Evolutionary conservation across 2,888 invertebrate genomes (phyloP).

Genomic region (Lingula anatina): DNA sequence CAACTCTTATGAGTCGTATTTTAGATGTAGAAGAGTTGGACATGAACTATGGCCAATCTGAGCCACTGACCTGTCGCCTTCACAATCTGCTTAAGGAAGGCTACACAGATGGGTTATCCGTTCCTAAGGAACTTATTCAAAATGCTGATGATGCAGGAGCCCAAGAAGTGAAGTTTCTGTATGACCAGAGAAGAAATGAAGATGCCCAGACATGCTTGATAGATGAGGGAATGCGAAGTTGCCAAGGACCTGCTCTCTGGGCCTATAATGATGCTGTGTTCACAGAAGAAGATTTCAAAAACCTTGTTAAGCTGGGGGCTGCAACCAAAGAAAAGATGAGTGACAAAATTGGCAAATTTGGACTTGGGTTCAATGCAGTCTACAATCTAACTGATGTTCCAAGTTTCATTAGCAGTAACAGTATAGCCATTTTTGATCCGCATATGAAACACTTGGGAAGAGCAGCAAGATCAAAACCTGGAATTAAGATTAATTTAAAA

Average conservation of each 20-base stretch:
- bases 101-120: conserved; percentile 36
- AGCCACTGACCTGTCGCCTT: conserved; percentile 30
- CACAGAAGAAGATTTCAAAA: conserved; percentile 38
- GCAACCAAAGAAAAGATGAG: conserved; percentile 34
- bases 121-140: conserved; percentile 39
- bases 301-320: conserved; percentile 39
- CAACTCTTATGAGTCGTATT: conserved; percentile 25
- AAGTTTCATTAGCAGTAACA: conserved; percentile 11
- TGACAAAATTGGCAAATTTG: conserved; percentile 43
- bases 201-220: conserved; percentile 24
- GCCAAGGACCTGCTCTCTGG: conserved; percentile 47
- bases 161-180: conserved; percentile 19
- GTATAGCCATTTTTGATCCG: conserved; percentile 14
- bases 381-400: conserved; percentile 16
- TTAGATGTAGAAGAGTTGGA: conserved; percentile 19
- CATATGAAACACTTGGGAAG: conserved; percentile 8
- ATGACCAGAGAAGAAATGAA: conserved; percentile 24
- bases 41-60: conserved; percentile 29
- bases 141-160: conserved; percentile 43
- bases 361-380: conserved; percentile 25
- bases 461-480: conserved; percentile 19
- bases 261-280: conserved; percentile 42
- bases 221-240: conserved; percentile 32
- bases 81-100: conserved; percentile 26
- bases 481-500: conserved; percentile 21